Conservation (phyloP, 2,888 invertebrate species). For the Cephus spinipes region DNA sequence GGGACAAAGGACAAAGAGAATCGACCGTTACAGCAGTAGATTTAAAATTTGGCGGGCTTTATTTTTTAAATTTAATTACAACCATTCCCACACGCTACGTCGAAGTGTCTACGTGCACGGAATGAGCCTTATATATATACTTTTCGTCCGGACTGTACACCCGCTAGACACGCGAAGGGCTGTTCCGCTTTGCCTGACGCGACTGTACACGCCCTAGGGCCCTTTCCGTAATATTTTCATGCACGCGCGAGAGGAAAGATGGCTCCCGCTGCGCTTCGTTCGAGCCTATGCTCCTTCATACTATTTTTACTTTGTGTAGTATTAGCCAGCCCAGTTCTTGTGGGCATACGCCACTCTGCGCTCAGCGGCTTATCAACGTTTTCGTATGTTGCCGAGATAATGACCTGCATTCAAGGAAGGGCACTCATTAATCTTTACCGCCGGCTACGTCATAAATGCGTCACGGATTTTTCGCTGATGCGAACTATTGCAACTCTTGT, state of each 20-base stretch:
- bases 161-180: not conserved
- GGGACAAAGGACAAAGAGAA: not conserved
- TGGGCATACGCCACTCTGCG: slow-evolving; percentile 3
- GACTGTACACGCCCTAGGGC: slow-evolving; percentile 19
- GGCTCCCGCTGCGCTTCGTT: slow-evolving; percentile 34
- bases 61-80: not conserved
- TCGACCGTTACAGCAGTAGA: not conserved
- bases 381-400: slow-evolving; percentile 29
- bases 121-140: not conserved
- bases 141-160: not conserved
- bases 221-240: slow-evolving; percentile 19
- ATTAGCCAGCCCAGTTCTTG: slow-evolving; percentile 3
- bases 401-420: slow-evolving; percentile 29
- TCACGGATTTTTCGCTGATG: not conserved
- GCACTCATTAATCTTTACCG: slow-evolving; percentile 30
- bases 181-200: not conserved
- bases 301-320: slow-evolving; percentile 29
- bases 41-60: not conserved
- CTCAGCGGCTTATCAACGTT: slow-evolving; percentile 27
- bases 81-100: not conserved
- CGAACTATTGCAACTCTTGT: not conserved
- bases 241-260: slow-evolving; percentile 14
- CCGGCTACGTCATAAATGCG: not conserved
- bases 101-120: too few relatives aligned
- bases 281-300: not conserved